Evolutionary conservation across 92 coral and sea anemone species (phyloP), one percentile per base, ranked within the genome.

Genomic region (Metridium senile): DNA sequence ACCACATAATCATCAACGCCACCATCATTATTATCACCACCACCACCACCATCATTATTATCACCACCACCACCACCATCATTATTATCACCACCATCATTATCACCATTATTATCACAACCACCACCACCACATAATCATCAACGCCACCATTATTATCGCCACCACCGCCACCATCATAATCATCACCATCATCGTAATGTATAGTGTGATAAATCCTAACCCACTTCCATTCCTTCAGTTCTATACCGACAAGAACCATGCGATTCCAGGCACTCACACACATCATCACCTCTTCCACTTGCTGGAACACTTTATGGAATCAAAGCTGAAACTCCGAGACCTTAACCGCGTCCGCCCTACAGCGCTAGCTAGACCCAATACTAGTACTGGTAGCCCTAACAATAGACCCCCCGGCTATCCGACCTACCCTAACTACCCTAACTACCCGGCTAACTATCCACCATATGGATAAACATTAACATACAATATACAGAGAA

Each of bases 211-310:
- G 11, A 62, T 32, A 13, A 32, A 57, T 45, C 52, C 54, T 29
- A 45, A 23, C 46, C 58, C 62, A 9, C 11, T 11, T 75, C 27
- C 0, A 58, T 17, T 17, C 69, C 43, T n/a, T 0, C 69, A 63
- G 69, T 91, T 85, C 72, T 93, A 93, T 80, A 82, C 92, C 0
- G 97, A 93, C 84, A 88, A 88, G 74, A 90, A 89, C 61, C 98
- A 93, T 75, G 85, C 88, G 9, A 68, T 93, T 26, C 39, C 58
- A 33, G 98, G 93, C 58, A 0, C 0, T 0, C 89, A 93, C 88
- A 82, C 91, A 25, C 82, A 87, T 19, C 88, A 78, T 76, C 98
- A 93, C 82, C 87, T 93, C 68, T 81, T 64, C 72, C 76, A 79
- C 21, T 85, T 91, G 17, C 70, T 93, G 74, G 84, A 87, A n/a